phyloP scores from a whole-genome alignment of 2,113 vertebrate species.

The Crypturellus undulatus region DNA sequence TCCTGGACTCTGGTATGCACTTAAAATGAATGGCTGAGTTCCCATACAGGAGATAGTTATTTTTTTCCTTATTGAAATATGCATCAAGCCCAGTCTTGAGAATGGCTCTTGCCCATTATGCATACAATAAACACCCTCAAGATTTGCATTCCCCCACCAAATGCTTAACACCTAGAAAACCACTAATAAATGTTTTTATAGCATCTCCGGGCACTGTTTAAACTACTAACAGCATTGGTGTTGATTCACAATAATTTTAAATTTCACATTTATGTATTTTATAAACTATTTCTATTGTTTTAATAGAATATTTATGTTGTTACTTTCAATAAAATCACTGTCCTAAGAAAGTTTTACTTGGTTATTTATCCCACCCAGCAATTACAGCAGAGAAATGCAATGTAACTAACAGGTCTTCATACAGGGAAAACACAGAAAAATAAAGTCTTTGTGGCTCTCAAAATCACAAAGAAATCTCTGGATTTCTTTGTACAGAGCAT shows the following conservation, averaged over 20 bases:
- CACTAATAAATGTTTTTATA: neutral
- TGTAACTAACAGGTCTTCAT: neutral
- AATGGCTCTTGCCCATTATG: neutral
- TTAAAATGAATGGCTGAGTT: slow-evolving; percentile 8
- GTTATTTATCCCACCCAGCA: neutral
- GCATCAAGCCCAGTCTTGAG: neutral
- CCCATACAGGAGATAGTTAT: neutral
- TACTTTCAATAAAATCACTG: neutral
- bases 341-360: neutral
- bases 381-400: neutral
- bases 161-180: neutral
- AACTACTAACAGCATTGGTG: neutral
- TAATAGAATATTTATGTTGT: neutral
- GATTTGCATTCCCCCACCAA: neutral
- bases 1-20: neutral
- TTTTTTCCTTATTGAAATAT: neutral
- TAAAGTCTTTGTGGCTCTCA: slow-evolving; percentile 3
- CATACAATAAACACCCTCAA: neutral
- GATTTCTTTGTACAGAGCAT: neutral
- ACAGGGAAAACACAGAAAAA: neutral
- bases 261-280: neutral
- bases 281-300: neutral
- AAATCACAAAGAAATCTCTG: slow-evolving; percentile 3
- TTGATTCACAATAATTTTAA: neutral
- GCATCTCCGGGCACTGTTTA: neutral